phyloP scores from a whole-genome alignment of 92 coral and sea anemone genomes.

The Actinostola sp. region DNA sequence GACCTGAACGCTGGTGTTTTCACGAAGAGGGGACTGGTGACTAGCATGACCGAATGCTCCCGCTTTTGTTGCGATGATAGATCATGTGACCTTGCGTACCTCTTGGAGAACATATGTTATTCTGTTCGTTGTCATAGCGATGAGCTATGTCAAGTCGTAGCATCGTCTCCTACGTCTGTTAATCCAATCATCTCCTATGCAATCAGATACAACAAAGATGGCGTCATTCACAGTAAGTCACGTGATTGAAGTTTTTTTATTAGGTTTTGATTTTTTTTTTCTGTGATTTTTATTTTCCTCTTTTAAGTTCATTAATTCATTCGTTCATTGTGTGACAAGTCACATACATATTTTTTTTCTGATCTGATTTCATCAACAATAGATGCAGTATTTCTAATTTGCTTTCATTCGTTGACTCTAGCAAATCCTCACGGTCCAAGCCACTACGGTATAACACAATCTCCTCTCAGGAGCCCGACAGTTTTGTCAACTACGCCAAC shows the following conservation, averaged over 20 bases:
- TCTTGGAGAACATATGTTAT: slow-evolving; percentile 77
- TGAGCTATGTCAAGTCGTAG: slow-evolving; percentile 67
- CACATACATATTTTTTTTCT: too few relatives aligned
- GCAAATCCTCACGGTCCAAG: slow-evolving; percentile 4
- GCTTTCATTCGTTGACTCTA: not conserved
- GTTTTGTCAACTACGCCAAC: not conserved
- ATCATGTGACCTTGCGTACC: slow-evolving; percentile 91
- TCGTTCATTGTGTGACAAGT: too few relatives aligned
- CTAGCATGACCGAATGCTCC: slow-evolving; percentile 73
- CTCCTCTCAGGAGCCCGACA: not conserved
- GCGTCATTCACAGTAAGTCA: slow-evolving; percentile 48
- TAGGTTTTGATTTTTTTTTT: too few relatives aligned
- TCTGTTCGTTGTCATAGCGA: slow-evolving; percentile 76
- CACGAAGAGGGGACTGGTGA: slow-evolving; percentile 72
- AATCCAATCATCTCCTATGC: slow-evolving; percentile 80
- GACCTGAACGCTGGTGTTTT: slow-evolving; percentile 84
- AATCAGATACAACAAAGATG: slow-evolving; percentile 45
- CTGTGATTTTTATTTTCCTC: too few relatives aligned
- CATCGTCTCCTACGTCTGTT: slow-evolving; percentile 70
- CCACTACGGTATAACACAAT: not conserved
- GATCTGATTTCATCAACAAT: not conserved
- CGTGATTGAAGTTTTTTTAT: not conserved
- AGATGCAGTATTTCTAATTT: not conserved
- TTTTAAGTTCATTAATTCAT: too few relatives aligned
- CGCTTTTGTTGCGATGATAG: slow-evolving; percentile 75